phyloP scores from a whole-genome alignment of 2,113 vertebrate genomes.

The Orientallactaga bullata region DNA sequence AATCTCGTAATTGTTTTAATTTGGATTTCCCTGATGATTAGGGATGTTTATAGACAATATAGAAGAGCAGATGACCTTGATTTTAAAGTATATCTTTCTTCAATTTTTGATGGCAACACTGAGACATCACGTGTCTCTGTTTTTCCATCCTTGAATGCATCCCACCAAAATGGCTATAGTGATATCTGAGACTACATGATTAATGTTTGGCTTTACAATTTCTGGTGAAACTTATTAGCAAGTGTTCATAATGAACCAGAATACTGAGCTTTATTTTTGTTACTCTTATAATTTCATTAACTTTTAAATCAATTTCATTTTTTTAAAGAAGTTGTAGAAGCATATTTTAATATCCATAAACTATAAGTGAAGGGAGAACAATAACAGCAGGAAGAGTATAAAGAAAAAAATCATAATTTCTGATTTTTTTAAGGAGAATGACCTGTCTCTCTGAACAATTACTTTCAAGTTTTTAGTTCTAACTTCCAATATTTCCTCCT shows the following conservation, averaged over 20 bases:
- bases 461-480: background rate
- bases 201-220: background rate
- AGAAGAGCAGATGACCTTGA: background rate
- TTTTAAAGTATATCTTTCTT: background rate
- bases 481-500: background rate
- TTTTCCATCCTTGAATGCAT: background rate
- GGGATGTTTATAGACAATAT: background rate
- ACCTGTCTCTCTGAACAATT: background rate
- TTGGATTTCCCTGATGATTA: too few species aligned
- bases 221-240: conserved; percentile 4
- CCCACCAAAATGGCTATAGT: background rate
- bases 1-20: too few species aligned
- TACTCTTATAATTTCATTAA: background rate
- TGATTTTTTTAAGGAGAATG: background rate
- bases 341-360: background rate
- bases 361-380: background rate
- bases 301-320: background rate
- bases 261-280: conserved; percentile 1
- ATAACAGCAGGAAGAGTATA: background rate
- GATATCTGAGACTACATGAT: background rate
- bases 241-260: background rate
- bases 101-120: background rate
- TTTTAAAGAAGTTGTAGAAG: conserved; percentile 30
- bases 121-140: background rate
- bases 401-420: background rate